phyloP scores from a whole-genome alignment of 2,888 invertebrate species.

The Orchesella flavescens region DNA sequence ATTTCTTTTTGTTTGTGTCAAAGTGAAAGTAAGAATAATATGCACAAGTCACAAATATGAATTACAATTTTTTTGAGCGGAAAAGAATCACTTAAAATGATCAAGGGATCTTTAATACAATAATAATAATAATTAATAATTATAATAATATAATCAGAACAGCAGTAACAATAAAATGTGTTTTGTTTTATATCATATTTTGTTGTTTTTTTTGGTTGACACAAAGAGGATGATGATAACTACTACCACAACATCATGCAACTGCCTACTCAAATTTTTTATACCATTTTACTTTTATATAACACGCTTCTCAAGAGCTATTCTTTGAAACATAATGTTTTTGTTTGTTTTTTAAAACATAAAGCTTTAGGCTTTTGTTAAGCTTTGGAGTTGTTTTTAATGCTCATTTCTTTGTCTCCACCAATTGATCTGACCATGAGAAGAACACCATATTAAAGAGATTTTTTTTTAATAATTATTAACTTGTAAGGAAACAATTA shows the following conservation, averaged over 20 bases:
- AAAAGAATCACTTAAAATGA: conserved; percentile 20
- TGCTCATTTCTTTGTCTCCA: not conserved
- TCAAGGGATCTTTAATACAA: conserved; percentile 35
- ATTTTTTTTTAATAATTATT: too few relatives aligned
- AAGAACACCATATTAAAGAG: not conserved
- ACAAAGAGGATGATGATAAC: conserved; percentile 18
- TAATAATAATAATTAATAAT: conserved; percentile 28
- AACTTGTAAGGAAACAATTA: not conserved
- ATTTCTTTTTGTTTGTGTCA: not conserved
- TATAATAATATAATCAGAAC: conserved; percentile 26
- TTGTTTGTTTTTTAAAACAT: not conserved
- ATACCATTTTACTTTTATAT: not conserved
- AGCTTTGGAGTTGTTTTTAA: not conserved
- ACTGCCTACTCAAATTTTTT: conserved; percentile 1
- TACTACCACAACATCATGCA: conserved; percentile 27
- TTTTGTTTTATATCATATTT: conserved; percentile 11
- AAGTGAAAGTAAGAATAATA: not conserved
- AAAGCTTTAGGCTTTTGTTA: not conserved
- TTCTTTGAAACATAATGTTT: not conserved
- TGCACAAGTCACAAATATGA: not conserved
- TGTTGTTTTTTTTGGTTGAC: conserved; percentile 10
- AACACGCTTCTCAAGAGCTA: conserved; percentile 3
- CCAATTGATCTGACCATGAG: not conserved
- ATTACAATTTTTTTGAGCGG: not conserved
- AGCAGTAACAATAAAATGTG: conserved; percentile 33